A percentile compares a stretch with the other conserved stretches of the same genome.
Conservation (phyloP, 2,113 vertebrate genomes). For the Sclerurus mexicanus region DNA sequence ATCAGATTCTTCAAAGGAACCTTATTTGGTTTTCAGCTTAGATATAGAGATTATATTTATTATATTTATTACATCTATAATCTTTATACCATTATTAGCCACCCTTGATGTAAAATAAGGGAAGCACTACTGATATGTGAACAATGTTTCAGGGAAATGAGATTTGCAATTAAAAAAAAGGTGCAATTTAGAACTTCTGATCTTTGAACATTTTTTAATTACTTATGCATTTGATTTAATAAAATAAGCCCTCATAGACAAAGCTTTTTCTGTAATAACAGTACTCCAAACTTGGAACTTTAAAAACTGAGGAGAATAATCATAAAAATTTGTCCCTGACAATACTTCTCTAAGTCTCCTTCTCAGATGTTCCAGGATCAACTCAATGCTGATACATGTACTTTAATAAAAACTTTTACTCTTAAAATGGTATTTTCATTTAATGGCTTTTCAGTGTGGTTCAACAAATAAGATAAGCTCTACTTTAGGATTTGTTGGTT, state of each 20-base stretch:
- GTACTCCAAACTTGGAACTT: neutral
- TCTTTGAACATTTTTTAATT: neutral
- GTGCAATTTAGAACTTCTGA: neutral
- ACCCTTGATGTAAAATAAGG: neutral
- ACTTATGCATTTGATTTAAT: neutral
- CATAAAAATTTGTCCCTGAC: neutral
- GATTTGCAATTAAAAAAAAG: neutral
- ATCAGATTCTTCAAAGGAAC: neutral
- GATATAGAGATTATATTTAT: neutral
- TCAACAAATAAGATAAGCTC: neutral
- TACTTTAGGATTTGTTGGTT: neutral
- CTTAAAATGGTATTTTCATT: neutral
- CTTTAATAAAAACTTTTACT: neutral
- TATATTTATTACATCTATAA: neutral
- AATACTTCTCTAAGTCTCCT: neutral
- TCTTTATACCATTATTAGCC: neutral
- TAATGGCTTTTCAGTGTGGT: neutral
- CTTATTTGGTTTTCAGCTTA: neutral
- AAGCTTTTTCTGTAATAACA: neutral
- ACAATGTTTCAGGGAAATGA: neutral
- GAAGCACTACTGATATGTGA: neutral
- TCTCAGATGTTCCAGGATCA: neutral
- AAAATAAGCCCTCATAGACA: neutral
- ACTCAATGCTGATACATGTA: neutral
- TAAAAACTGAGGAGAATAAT: neutral